A percentile compares a stretch with the other conserved stretches of the same genome.
Evolutionary conservation across 2,888 invertebrate genomes (phyloP).

Genomic region (Cecidostiba fungosa): DNA sequence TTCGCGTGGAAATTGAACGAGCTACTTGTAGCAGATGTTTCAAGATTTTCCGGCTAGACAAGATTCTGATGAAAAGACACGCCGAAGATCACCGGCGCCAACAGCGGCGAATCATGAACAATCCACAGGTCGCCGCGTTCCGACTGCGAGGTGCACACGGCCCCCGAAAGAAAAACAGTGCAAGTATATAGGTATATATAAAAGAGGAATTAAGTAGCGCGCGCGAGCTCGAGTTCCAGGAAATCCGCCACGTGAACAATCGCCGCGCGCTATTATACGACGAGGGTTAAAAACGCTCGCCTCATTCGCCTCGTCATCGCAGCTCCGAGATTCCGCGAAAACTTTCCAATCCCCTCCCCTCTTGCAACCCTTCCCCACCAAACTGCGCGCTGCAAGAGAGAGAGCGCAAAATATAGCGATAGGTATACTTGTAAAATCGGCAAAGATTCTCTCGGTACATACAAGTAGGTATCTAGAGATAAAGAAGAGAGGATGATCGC

Average conservation of each 20-base stretch:
- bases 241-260: constrained; percentile 26
- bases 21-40: no score
- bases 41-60: no score
- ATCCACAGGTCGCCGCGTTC: not conserved
- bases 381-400: not conserved
- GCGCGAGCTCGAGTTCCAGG: not conserved
- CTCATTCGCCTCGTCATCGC: constrained; percentile 42
- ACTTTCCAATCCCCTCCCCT: constrained; percentile 49
- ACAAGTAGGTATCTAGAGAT: not conserved
- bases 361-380: not conserved
- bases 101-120: not conserved
- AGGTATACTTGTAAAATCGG: not conserved
- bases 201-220: not conserved
- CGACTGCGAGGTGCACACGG: not conserved
- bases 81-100: not conserved
- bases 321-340: constrained; percentile 49
- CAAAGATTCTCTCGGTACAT: not conserved
- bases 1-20: not conserved
- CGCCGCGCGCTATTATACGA: not conserved
- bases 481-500: not conserved
- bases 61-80: not conserved
- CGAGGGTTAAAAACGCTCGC: constrained; percentile 15
- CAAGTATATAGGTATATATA: not conserved
- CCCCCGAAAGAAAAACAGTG: not conserved
- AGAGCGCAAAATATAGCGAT: not conserved